phyloP scores from a whole-genome alignment of 2,797 vertebrate species.

The Acrossocheilus fasciatus region DNA sequence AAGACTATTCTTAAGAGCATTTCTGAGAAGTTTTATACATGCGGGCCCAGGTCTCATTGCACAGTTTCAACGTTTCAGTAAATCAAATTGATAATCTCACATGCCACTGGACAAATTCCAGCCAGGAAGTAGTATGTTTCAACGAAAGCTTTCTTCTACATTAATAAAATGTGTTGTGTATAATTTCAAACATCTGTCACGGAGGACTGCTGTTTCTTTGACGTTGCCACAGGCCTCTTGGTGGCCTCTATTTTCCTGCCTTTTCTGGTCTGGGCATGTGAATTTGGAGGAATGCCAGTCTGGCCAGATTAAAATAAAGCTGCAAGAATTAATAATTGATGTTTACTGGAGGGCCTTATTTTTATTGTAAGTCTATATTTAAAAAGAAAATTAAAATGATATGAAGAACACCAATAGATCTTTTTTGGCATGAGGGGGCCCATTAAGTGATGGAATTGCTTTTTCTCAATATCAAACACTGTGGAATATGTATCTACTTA shows the following conservation, averaged over 20 bases:
- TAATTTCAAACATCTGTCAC: constrained; percentile 13
- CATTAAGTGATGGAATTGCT: too few species aligned
- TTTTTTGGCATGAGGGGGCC: neutral
- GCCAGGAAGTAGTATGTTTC: neutral
- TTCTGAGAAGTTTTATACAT: too few species aligned
- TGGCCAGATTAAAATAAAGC: constrained; percentile 9
- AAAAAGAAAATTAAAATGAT: neutral
- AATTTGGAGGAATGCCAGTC: neutral
- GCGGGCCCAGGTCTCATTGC: too few species aligned
- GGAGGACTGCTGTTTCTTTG: neutral
- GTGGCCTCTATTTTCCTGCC: constrained; percentile 14
- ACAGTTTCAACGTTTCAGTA: neutral
- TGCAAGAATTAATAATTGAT: neutral
- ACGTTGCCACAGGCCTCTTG: constrained; percentile 7
- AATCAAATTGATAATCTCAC: neutral
- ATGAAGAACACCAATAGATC: neutral
- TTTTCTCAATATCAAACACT: neutral
- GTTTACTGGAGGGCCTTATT: neutral
- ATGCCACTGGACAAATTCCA: neutral
- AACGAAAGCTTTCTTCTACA: neutral
- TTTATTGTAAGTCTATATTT: neutral
- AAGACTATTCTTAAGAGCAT: too few species aligned
- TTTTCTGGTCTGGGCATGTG: neutral
- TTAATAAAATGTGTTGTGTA: neutral
- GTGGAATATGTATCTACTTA: neutral